Evolutionary conservation across 2,113 vertebrate species (phyloP).

Genomic region (Halichoeres trimaculatus): DNA sequence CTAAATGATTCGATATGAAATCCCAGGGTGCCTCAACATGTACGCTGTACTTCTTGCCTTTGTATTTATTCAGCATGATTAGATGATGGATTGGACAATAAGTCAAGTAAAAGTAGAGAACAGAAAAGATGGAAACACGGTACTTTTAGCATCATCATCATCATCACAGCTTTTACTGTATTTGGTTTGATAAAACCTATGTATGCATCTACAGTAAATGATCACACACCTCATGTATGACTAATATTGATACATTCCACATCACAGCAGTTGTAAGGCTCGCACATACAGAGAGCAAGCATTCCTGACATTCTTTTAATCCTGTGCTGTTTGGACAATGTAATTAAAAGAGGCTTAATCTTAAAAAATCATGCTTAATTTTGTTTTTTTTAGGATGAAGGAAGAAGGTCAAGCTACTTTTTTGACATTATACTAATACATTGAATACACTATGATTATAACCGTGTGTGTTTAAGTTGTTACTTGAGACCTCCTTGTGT

Average conservation of each 20-base stretch:
- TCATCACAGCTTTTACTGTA: constrained; percentile 12
- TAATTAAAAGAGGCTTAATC: constrained; percentile 2
- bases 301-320: background rate
- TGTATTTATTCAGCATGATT: constrained; percentile 17
- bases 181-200: constrained; percentile 27
- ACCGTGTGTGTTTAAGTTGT: constrained; percentile 4
- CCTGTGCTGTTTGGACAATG: constrained; percentile 9
- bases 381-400: constrained; percentile 13
- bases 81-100: background rate
- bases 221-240: constrained; percentile 31
- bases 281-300: background rate
- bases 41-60: constrained; percentile 54
- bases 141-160: constrained; percentile 18
- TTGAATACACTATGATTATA: constrained; percentile 20
- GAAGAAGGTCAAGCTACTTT: constrained; percentile 17
- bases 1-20: constrained; percentile 24
- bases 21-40: constrained; percentile 64
- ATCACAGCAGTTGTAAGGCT: constrained; percentile 17
- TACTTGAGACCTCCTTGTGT: constrained; percentile 3
- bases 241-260: constrained; percentile 20
- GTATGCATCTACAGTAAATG: constrained; percentile 30
- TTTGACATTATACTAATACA: constrained; percentile 1
- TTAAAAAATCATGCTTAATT: background rate
- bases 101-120: background rate
- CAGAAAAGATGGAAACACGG: constrained; percentile 9